A percentile compares a stretch with the other conserved stretches of the same genome.
Evolutionary conservation across 2,888 invertebrate species (phyloP).

Genomic region (Hirtodrosophila confusa): DNA sequence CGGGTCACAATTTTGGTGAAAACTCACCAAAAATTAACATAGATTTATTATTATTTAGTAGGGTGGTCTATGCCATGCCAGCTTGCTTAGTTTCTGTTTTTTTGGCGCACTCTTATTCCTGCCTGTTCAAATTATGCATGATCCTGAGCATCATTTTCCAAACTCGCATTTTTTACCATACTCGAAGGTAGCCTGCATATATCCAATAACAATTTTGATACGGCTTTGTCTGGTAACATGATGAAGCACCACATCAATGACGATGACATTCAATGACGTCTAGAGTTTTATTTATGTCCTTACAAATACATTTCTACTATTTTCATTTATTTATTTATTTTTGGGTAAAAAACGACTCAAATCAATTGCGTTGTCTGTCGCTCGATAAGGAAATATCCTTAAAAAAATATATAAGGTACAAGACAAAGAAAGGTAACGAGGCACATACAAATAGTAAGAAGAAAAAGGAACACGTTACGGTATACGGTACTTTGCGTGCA

Average conservation of each 20-base stretch:
- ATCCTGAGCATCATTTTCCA: conserved; percentile 45
- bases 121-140: conserved; percentile 47
- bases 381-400: conserved; percentile 62
- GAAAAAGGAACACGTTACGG: conserved; percentile 52
- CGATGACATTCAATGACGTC: conserved; percentile 67
- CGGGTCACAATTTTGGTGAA: conserved; percentile 19
- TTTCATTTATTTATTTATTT: conserved; percentile 32
- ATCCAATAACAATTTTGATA: conserved; percentile 54
- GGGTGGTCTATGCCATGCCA: conserved; percentile 8
- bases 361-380: conserved; percentile 75
- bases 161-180: conserved; percentile 6
- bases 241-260: conserved; percentile 65
- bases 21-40: conserved; percentile 24
- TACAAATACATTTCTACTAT: conserved; percentile 21
- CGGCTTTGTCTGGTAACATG: conserved; percentile 65
- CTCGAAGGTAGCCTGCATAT: conserved; percentile 11
- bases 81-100: conserved; percentile 9
- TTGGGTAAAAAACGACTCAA: conserved; percentile 72
- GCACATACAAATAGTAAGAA: conserved; percentile 25
- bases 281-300: conserved; percentile 68
- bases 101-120: conserved; percentile 47
- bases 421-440: conserved; percentile 59
- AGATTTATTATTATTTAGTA: conserved; percentile 3
- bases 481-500: conserved; percentile 68
- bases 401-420: conserved; percentile 40